These are phyloP conservation scores for Cephus cinctus DNA, from an alignment of 1,140 invertebrate genomes.

Conservation along the genomic window DNA sequence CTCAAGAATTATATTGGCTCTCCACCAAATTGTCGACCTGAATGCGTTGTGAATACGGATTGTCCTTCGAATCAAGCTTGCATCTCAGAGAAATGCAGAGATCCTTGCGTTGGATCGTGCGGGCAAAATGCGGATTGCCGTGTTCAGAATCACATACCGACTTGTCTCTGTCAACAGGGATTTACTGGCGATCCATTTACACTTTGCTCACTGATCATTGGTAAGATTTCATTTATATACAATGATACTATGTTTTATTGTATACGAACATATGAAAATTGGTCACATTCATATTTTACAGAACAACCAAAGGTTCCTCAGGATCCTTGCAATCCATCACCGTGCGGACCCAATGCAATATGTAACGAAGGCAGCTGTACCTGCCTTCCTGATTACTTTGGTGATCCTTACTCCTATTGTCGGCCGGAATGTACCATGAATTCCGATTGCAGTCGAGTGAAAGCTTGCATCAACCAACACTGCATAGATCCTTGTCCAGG, in stretches of 20 bases:
- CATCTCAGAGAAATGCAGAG: conserved; percentile 65
- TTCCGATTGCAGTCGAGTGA: conserved; percentile 74
- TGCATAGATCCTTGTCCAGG: conserved; percentile 77
- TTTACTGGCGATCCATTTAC: conserved; percentile 67
- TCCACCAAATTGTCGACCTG: conserved; percentile 60
- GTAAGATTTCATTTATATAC: conserved; percentile 16
- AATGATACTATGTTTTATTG: background rate
- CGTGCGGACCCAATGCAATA: conserved; percentile 74
- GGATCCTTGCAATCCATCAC: conserved; percentile 76
- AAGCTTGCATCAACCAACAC: conserved; percentile 72
- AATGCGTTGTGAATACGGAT: conserved; percentile 60
- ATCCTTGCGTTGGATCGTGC: conserved; percentile 71
- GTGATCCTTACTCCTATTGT: conserved; percentile 67
- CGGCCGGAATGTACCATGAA: conserved; percentile 83
- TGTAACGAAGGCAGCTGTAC: conserved; percentile 74
- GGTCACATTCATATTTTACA: conserved; percentile 25
- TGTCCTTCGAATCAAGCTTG: conserved; percentile 59
- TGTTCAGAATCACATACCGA: conserved; percentile 75
- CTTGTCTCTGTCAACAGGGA: conserved; percentile 66
- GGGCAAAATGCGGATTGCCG: conserved; percentile 69
- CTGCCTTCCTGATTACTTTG: conserved; percentile 73
- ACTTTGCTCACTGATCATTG: conserved; percentile 55
- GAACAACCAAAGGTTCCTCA: conserved; percentile 45
- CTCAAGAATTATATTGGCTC: conserved; percentile 57
- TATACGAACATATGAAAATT: conserved; percentile 23